phyloP scores from a whole-genome alignment of 2,113 vertebrate genomes.

The Brachypodius melanocephalos region DNA sequence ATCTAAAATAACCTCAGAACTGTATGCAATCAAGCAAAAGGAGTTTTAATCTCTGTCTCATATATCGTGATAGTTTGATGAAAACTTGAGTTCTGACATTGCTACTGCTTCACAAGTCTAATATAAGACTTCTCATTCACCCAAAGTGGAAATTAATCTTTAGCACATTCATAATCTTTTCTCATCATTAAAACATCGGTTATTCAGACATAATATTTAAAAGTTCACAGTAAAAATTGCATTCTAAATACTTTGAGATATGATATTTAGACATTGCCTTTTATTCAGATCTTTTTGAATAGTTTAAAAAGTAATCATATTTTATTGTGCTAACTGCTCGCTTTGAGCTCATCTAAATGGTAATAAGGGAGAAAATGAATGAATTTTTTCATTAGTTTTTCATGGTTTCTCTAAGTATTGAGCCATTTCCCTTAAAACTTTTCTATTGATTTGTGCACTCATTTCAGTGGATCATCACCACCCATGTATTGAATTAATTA shows the following conservation, averaged over 20 bases:
- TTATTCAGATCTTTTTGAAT: neutral
- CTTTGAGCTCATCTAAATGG: constrained; percentile 16
- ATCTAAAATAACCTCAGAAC: neutral
- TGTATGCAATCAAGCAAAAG: neutral
- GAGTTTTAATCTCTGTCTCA: neutral
- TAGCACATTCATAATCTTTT: neutral
- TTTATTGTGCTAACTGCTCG: neutral
- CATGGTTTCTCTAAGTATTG: constrained; percentile 1
- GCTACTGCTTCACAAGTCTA: neutral
- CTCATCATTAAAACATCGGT: neutral
- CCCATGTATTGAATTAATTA: neutral
- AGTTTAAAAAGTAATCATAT: constrained; percentile 13
- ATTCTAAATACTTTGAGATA: constrained; percentile 11
- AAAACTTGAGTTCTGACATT: neutral
- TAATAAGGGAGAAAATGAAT: constrained; percentile 14
- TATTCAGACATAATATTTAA: constrained; percentile 16
- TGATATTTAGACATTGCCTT: constrained; percentile 2
- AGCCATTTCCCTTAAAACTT: neutral
- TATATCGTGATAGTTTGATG: neutral
- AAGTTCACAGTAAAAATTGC: neutral
- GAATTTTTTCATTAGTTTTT: neutral
- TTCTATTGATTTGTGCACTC: neutral
- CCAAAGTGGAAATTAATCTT: neutral
- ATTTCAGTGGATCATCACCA: neutral
- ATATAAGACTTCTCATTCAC: neutral